Base-by-base conservation (phyloP, 2,113 vertebrate species). In the Pycnonotus jocosus region DNA sequence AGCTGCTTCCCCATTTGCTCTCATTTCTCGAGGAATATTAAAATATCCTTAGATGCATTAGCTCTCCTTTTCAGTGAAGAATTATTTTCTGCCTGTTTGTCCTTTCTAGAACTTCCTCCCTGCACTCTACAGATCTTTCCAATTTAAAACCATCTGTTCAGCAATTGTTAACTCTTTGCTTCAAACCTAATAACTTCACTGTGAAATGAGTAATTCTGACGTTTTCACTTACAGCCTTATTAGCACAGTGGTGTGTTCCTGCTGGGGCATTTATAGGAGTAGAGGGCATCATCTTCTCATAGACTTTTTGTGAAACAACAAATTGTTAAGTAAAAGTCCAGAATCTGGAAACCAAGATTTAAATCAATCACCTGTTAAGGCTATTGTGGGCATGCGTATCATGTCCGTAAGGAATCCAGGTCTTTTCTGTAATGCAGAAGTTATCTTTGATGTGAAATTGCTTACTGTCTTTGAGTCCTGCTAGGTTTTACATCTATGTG, bases 111-210 rank as follows among this genome's bases (percentile, higher is more conserved):
- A 77, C 7, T 73, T 80, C 61, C 24, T 88, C 24, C 17, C 38
- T 76, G n/a, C 1, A 6, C 31, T 93, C 64, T 84, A n/a, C 66
- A 90, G 80, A 57, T 86, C 50, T 69, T 94, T 24, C 18, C 42
- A 84, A 23, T 96, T 78, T 87, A 92, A 92, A 93, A 72, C 73
- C 64, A 88, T 95, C 85, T 96, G 81, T 90, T 93, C 45, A 64
- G 10, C 57, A 40, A 22, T 45, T 92, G 72, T 95, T 95, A 92
- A 80, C 58, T 88, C 25, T 92, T 90, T 86, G 20, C 53, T 82
- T 93, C 89, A 92, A 51, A 62, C 30, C 44, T 89, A 72, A 30
- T 72, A 92, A 81, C 37, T 71, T 91, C 89, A 60, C 23, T 40
- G 47, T 65, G 86, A 45, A 81, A 71, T 86, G 58, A 90, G 12